phyloP scores from a whole-genome alignment of 2,113 vertebrate species.

The Dasyornis broadbenti region DNA sequence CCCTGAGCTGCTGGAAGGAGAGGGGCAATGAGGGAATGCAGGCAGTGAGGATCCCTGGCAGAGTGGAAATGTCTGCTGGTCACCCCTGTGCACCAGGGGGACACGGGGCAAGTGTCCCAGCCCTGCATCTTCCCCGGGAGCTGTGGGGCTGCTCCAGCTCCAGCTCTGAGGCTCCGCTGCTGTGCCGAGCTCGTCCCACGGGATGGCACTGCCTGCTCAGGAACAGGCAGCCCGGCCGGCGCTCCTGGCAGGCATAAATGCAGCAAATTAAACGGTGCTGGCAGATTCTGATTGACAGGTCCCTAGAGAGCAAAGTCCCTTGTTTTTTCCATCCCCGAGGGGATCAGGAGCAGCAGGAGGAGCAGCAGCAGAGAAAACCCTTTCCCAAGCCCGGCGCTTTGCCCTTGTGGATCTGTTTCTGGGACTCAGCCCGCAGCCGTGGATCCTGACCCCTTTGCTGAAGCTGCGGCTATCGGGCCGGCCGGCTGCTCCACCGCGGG shows the following conservation, averaged over 20 bases:
- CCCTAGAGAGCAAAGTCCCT: conserved; percentile 28
- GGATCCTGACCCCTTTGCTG: conserved; percentile 35
- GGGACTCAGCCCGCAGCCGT: background rate
- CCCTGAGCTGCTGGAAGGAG: background rate
- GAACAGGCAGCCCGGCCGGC: background rate
- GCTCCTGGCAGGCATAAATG: conserved; percentile 19
- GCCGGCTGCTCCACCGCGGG: background rate
- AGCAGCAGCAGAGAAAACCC: background rate
- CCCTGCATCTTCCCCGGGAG: background rate
- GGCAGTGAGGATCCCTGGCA: background rate
- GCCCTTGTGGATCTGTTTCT: conserved; percentile 20
- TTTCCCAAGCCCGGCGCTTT: background rate
- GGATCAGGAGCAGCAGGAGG: conserved; percentile 10
- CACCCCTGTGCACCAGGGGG: background rate
- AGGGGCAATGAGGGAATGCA: background rate
- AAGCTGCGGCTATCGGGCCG: background rate
- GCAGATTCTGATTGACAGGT: conserved; percentile 57
- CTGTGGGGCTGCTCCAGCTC: background rate
- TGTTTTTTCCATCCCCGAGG: conserved; percentile 28
- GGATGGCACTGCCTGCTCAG: conserved; percentile 66
- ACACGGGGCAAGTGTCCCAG: background rate
- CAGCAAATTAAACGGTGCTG: conserved; percentile 50
- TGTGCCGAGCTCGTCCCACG: conserved; percentile 34
- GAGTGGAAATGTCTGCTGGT: background rate
- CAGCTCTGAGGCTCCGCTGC: background rate